phyloP scores from a whole-genome alignment of 2,113 vertebrate genomes.

The Manacus vitellinus region DNA sequence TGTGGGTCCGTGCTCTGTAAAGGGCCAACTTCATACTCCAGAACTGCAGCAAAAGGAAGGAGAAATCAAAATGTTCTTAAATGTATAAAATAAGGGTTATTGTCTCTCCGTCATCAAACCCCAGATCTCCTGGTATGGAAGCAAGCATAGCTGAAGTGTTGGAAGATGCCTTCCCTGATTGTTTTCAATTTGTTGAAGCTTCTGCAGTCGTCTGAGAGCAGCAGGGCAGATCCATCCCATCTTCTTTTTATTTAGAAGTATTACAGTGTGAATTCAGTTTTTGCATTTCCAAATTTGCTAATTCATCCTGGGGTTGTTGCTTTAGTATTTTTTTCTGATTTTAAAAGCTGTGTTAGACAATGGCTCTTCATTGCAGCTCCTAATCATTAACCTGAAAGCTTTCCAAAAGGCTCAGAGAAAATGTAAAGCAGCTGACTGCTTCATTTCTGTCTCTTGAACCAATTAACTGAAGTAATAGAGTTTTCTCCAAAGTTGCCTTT shows the following conservation, averaged over 20 bases:
- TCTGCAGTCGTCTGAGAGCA: neutral
- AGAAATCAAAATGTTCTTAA: neutral
- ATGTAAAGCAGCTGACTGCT: constrained; percentile 28
- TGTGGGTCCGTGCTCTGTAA: neutral
- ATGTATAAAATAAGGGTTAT: neutral
- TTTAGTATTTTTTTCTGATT: neutral
- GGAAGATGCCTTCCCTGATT: neutral
- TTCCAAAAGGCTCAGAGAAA: constrained; percentile 31
- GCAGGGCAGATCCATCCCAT: neutral
- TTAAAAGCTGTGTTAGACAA: constrained; percentile 24
- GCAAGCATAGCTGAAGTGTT: neutral
- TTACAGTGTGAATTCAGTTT: neutral
- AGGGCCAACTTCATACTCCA: neutral
- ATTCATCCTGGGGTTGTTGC: neutral
- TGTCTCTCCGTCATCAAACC: neutral
- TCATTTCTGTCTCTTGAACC: constrained; percentile 37
- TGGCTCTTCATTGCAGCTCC: neutral
- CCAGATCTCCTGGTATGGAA: neutral
- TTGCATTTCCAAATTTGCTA: neutral
- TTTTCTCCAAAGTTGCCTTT: constrained; percentile 9
- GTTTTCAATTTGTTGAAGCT: neutral
- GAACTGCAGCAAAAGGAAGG: neutral
- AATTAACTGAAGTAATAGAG: constrained; percentile 32
- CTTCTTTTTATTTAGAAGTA: neutral
- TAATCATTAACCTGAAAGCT: constrained; percentile 39